phyloP scores from a whole-genome alignment of 2,797 vertebrate genomes.

The Sparidentex hasta region DNA sequence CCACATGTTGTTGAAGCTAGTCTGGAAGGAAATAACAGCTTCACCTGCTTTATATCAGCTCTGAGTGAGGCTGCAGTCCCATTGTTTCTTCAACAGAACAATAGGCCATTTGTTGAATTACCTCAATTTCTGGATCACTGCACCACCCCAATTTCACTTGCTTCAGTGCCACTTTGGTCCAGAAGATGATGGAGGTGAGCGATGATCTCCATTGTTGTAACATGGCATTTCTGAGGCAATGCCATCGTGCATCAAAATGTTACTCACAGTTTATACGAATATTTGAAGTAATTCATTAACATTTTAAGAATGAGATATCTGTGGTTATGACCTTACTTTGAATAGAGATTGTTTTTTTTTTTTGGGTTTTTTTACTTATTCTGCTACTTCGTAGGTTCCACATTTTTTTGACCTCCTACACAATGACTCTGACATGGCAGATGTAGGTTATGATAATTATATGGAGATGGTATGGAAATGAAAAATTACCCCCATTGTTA shows the following conservation, averaged over 20 bases:
- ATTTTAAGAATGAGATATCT: slow-evolving; percentile 7
- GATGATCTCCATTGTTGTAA: slow-evolving; percentile 12
- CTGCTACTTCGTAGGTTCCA: not conserved
- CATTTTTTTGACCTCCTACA: slow-evolving; percentile 1
- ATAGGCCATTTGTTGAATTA: not conserved
- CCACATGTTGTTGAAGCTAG: no score
- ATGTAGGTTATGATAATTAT: slow-evolving; percentile 59
- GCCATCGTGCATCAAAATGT: not conserved
- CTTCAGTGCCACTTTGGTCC: slow-evolving; percentile 2
- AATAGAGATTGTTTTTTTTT: not conserved
- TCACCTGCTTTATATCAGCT: not conserved
- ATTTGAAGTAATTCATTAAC: slow-evolving; percentile 3
- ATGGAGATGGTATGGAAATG: slow-evolving; percentile 73
- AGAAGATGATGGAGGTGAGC: slow-evolving; percentile 9
- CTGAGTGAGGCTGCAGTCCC: not conserved
- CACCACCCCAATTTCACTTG: slow-evolving; percentile 3
- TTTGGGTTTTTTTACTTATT: not conserved
- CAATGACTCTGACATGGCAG: slow-evolving; percentile 22
- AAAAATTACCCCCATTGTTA: slow-evolving; percentile 56
- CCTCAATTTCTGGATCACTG: slow-evolving; percentile 28
- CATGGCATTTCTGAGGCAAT: slow-evolving; percentile 3
- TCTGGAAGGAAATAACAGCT: no score
- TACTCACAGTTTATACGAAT: not conserved
- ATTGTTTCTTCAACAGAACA: slow-evolving; percentile 12
- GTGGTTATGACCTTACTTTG: not conserved